A percentile compares a stretch with the other conserved stretches of the same genome.
These are phyloP conservation scores for Apamea anceps DNA, from an alignment of 2,888 invertebrate genomes.

Conservation along the genomic window DNA sequence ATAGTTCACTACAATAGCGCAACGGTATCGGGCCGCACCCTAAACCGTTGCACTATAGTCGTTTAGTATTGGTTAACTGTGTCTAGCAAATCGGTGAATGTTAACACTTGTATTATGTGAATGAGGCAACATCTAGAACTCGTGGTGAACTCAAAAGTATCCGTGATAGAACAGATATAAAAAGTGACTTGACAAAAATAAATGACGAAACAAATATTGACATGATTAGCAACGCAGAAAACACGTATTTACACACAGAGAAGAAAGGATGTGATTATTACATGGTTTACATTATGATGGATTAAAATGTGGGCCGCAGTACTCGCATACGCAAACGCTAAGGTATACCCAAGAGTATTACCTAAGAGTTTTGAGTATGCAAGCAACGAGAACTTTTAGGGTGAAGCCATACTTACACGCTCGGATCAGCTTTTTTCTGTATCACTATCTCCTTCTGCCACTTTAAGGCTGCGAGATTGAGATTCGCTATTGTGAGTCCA, in stretches of 20 bases:
- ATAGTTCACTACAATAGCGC: neutral
- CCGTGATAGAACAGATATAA: neutral
- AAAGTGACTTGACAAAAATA: slow-evolving; percentile 9
- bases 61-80: slow-evolving; percentile 24
- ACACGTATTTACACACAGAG: slow-evolving; percentile 31
- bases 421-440: neutral
- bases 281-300: slow-evolving; percentile 13
- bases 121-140: slow-evolving; percentile 19
- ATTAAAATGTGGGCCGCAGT: slow-evolving; percentile 20
- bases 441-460: neutral
- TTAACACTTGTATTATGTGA: slow-evolving; percentile 14
- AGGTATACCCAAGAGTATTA: slow-evolving; percentile 3
- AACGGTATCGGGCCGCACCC: neutral
- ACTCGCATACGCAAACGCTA: neutral
- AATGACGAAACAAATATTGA: neutral
- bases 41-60: neutral
- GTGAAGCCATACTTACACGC: slow-evolving; percentile 7
- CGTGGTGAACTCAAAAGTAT: neutral
- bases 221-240: slow-evolving; percentile 25
- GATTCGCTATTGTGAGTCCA: neutral
- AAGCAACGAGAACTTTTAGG: neutral
- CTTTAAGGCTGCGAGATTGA: neutral
- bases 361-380: neutral
- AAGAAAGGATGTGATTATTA: slow-evolving; percentile 21
- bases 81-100: slow-evolving; percentile 12